Evolutionary conservation across 2,888 invertebrate species (phyloP), one percentile per base, ranked within the genome.

Genomic region (Phania funesta): DNA sequence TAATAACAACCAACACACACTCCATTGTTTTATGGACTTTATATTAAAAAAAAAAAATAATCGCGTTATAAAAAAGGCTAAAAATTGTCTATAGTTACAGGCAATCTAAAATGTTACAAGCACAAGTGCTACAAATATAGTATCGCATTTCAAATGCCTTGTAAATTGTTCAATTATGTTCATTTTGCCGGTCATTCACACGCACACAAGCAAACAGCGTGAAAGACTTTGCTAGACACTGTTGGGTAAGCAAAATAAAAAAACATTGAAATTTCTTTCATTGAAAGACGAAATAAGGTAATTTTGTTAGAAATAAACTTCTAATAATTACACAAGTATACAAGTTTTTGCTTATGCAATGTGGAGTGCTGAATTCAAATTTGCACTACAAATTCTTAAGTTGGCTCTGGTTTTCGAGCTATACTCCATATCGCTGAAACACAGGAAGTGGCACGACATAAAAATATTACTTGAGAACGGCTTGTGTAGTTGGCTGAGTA

Each of bases 131-230:
- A 50, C 35, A 58, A 58, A 44, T 41, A 50, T 60, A 24, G 58
- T 67, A 32, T 58, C 20, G 29, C 41, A 35, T 60, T 62, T 58
- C 48, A 71, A 76, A 80, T 75, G 58, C 35, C 68, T 67, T 80
- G 70, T 76, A 67, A 71, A 65, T 62, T 76, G 52, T 67, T 67
- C 80, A 76, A 71, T 81, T 81, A 81, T 58, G 58, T 29, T 64
- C 64, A 62, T 71, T 62, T 56, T 64, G n/a, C 77, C 22, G 70
- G 71, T 70, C 77, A 70, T 71, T 70, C 70, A 77, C 77, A 70
- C 50, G 38, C 26, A 67, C 35, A n/a, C 38, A 16, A 16, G 20
- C 41, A 62, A 2, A 3, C 26, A 7, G 35, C 29, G 4, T 29
- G 7, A 7, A 6, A 29, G 29, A 29, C 29, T 29, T 29, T 29